Evolutionary conservation across 2,888 invertebrate genomes (phyloP), one percentile per base, ranked within the genome.

Genomic region (Minunthozetes semirufus): DNA sequence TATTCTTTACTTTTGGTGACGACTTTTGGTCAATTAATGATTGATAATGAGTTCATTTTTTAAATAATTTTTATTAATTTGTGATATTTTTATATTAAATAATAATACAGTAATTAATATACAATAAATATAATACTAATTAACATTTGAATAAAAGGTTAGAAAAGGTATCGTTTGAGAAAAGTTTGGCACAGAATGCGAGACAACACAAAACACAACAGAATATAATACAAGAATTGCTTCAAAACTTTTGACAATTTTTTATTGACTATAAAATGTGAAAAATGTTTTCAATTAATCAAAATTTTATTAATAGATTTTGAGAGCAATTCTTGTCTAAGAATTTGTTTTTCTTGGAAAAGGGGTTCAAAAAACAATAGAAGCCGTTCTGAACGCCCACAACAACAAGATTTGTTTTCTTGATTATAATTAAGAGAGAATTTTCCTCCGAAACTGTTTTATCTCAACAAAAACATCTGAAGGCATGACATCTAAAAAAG

Each of bases 111-210:
- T 19, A 50, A n/a, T 50, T 50, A 50, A 50, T 50, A 50, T 50
- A 50, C 50, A 50, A n/a, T 50, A 50, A 50, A 50, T 50, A 50
- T 50, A 50, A 50, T 50, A 50, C 50, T 50, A 50, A 50, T 50
- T n/a, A n/a, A 50, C 19, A n/a, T n/a, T 50, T 42, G 42, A 50
- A n/a, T 19, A n/a, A 50, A n/a, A n/a, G 11, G 50, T 50, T 17
- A 50, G n/a, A 50, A n/a, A 4, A 17, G 19, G n/a, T 50, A 50
- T 50, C 50, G 50, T n/a, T 17, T 50, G 50, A 2, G 50, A 50
- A n/a, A 2, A 50, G n/a, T 50, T 19, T 50, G 50, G 19, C 50
- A 50, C 2, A 2, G 19, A 50, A n/a, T 50, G 50, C 50, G 50
- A 50, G 50, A n/a, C 50, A 50, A 50, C n/a, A 50, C 11, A 50